A percentile compares a stretch with the other conserved stretches of the same genome.
phyloP scores from a whole-genome alignment of 2,888 invertebrate genomes.

The Dryobotodes eremita region DNA sequence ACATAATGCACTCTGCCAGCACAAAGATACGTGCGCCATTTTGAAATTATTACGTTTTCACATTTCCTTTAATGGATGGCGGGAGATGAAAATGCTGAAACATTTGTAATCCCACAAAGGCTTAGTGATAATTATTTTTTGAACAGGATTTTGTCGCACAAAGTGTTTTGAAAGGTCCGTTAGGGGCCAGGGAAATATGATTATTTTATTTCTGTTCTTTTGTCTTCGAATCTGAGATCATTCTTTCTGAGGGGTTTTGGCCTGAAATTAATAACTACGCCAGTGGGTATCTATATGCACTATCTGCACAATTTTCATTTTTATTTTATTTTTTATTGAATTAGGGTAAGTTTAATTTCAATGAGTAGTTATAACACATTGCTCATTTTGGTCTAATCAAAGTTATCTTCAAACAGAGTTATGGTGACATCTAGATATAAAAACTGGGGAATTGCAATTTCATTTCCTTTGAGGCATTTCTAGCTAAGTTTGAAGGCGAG shows the following conservation, averaged over 20 bases:
- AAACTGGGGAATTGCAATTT: slow-evolving; percentile 67
- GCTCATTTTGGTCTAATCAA: background rate
- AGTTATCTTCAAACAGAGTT: slow-evolving; percentile 39
- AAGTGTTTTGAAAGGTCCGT: slow-evolving; percentile 4
- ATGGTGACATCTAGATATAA: slow-evolving; percentile 32
- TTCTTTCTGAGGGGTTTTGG: background rate
- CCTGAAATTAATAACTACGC: background rate
- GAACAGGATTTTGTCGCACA: background rate
- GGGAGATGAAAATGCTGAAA: slow-evolving; percentile 11
- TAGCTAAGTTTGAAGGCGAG: slow-evolving; percentile 57
- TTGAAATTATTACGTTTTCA: slow-evolving; percentile 42
- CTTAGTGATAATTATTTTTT: slow-evolving; percentile 37
- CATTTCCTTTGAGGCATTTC: slow-evolving; percentile 66
- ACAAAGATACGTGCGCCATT: slow-evolving; percentile 56
- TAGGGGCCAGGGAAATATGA: background rate
- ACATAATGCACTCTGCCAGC: slow-evolving; percentile 44
- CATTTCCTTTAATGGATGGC: slow-evolving; percentile 49
- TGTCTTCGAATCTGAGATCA: background rate
- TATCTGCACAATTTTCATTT: background rate
- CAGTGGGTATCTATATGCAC: background rate
- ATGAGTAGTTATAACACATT: background rate
- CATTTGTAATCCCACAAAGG: slow-evolving; percentile 21
- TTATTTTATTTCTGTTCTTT: background rate
- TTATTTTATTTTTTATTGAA: too few species aligned
- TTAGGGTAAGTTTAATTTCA: background rate